phyloP scores from a whole-genome alignment of 2,888 invertebrate genomes.

The Meghimatium bilineatum region DNA sequence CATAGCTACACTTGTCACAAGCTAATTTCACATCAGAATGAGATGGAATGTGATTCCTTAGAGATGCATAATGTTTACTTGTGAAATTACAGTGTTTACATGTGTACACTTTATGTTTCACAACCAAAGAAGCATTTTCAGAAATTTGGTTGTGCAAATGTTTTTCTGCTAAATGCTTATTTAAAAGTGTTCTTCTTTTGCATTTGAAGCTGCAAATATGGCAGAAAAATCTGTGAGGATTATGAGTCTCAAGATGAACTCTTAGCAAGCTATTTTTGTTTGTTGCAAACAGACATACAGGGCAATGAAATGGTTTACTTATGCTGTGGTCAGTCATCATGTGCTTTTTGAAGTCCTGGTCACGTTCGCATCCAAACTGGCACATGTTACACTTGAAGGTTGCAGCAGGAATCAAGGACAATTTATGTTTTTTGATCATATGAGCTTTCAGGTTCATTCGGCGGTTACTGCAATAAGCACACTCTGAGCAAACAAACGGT shows the following conservation, averaged over 20 bases:
- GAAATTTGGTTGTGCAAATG: neutral
- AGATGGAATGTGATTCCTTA: slow-evolving; percentile 23
- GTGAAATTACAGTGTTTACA: slow-evolving; percentile 17
- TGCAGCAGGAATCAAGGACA: neutral
- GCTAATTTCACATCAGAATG: slow-evolving; percentile 2
- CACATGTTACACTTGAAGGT: slow-evolving; percentile 21
- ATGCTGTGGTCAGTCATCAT: slow-evolving; percentile 1
- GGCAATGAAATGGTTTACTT: slow-evolving; percentile 32
- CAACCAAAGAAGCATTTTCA: neutral
- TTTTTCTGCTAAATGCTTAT: slow-evolving; percentile 23
- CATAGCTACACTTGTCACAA: slow-evolving; percentile 26
- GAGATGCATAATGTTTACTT: slow-evolving; percentile 37
- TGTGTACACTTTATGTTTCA: neutral
- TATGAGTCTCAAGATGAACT: slow-evolving; percentile 25
- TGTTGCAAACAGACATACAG: slow-evolving; percentile 20
- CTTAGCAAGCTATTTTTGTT: slow-evolving; percentile 21
- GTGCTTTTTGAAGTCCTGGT: slow-evolving; percentile 24
- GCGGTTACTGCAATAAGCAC: slow-evolving; percentile 30
- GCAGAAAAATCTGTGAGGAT: slow-evolving; percentile 28
- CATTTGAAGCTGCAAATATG: slow-evolving; percentile 33
- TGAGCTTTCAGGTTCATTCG: slow-evolving; percentile 28
- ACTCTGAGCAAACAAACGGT: slow-evolving; percentile 23
- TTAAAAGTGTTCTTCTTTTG: slow-evolving; percentile 30
- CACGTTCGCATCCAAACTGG: slow-evolving; percentile 27
- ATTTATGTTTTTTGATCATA: slow-evolving; percentile 27